These are phyloP conservation scores for Lycaon pictus DNA, from an alignment of 2,113 vertebrate genomes.

Conservation along the genomic window DNA sequence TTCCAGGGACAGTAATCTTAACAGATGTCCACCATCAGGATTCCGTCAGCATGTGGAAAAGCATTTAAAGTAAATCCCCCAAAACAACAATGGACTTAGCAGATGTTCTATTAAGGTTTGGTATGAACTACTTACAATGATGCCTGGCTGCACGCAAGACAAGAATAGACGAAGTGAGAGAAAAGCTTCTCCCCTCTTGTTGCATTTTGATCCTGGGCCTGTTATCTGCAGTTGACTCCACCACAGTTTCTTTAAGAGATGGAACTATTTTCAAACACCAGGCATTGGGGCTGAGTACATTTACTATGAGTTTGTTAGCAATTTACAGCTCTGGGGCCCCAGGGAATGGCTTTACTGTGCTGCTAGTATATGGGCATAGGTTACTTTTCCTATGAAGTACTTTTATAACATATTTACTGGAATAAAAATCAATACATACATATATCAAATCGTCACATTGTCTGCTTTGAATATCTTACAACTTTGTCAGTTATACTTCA, in stretches of 20 bases:
- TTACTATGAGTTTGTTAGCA: neutral
- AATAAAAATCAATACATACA: neutral
- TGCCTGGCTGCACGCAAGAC: conserved; percentile 13
- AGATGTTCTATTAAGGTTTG: conserved; percentile 67
- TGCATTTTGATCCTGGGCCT: neutral
- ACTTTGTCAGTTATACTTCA: neutral
- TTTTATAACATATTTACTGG: neutral
- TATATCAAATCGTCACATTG: neutral
- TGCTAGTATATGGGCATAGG: neutral
- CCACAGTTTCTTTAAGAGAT: conserved; percentile 12
- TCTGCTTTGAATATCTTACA: neutral
- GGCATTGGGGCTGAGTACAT: neutral
- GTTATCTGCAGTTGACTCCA: neutral
- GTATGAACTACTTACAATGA: conserved; percentile 63
- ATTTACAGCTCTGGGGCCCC: neutral
- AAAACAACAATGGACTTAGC: conserved; percentile 61
- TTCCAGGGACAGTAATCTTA: conserved; percentile 70
- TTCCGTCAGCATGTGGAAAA: conserved; percentile 53
- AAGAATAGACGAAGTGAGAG: neutral
- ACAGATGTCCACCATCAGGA: conserved; percentile 72
- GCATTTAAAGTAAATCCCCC: conserved; percentile 60
- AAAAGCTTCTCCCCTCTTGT: neutral
- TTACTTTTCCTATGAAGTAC: conserved; percentile 15
- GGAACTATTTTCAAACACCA: conserved; percentile 52
- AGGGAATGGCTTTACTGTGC: neutral